Evolutionary conservation across 2,113 vertebrate genomes (phyloP).

Genomic region (Steatornis caripensis): DNA sequence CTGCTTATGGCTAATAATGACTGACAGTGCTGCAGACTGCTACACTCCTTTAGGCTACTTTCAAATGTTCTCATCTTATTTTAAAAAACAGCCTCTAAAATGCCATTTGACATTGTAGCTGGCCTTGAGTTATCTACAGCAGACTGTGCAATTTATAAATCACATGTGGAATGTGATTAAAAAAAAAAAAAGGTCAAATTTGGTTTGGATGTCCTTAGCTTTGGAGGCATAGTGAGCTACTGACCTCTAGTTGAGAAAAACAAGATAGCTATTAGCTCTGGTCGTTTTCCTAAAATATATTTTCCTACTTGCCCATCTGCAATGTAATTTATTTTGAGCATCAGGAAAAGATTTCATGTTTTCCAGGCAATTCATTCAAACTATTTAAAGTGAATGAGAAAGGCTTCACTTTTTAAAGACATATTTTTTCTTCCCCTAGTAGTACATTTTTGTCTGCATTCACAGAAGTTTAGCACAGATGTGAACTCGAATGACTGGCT

Average conservation of each 20-base stretch:
- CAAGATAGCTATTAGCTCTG: constrained; percentile 14
- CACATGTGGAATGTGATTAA: neutral
- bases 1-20: neutral
- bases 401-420: neutral
- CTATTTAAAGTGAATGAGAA: neutral
- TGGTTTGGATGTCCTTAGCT: neutral
- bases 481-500: neutral
- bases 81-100: neutral
- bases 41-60: neutral
- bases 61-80: neutral
- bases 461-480: neutral
- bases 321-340: neutral
- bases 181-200: neutral
- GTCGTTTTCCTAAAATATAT: neutral
- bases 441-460: neutral
- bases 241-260: constrained; percentile 55
- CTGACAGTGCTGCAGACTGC: neutral
- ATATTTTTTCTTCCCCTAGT: neutral
- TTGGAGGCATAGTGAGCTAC: constrained; percentile 43
- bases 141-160: constrained; percentile 14
- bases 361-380: neutral
- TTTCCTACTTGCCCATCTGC: neutral
- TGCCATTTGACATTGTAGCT: neutral
- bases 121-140: neutral
- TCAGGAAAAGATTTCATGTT: neutral